phyloP scores from a whole-genome alignment of 2,888 invertebrate species.

The Lochmaea capreae region DNA sequence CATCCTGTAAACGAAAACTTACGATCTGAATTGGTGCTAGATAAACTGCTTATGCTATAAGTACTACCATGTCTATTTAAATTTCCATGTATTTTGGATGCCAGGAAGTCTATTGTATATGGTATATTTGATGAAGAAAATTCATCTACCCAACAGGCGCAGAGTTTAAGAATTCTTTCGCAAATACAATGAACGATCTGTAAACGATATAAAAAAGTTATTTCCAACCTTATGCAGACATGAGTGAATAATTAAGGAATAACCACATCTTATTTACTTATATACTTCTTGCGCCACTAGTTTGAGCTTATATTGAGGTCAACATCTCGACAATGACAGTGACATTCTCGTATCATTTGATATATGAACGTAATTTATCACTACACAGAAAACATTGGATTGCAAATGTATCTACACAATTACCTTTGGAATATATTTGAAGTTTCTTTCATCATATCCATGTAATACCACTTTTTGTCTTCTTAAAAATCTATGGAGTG shows the following conservation, averaged over 20 bases:
- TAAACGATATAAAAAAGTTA: constrained; percentile 46
- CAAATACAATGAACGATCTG: constrained; percentile 84
- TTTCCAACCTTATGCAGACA: no score
- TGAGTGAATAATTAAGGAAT: no score
- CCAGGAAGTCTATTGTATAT: constrained; percentile 71
- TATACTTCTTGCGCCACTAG: no score
- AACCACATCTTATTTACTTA: no score
- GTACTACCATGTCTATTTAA: constrained; percentile 59
- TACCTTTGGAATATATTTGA: constrained; percentile 84
- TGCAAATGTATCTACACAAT: constrained; percentile 4
- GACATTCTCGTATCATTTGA: no score
- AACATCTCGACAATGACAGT: no score
- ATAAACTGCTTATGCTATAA: constrained; percentile 58
- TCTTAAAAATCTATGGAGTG: constrained; percentile 76
- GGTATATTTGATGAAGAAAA: constrained; percentile 69
- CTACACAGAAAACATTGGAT: background rate
- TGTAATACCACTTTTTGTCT: constrained; percentile 80
- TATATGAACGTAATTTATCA: no score
- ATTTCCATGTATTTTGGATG: constrained; percentile 55
- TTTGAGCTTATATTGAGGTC: no score
- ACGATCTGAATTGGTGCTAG: constrained; percentile 58
- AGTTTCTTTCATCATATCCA: constrained; percentile 81
- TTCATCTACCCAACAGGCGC: constrained; percentile 73
- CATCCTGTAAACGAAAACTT: constrained; percentile 39
- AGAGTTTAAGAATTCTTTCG: constrained; percentile 79